Evolutionary conservation across 2,888 invertebrate genomes (phyloP).

Genomic region (Byasa hedistus): DNA sequence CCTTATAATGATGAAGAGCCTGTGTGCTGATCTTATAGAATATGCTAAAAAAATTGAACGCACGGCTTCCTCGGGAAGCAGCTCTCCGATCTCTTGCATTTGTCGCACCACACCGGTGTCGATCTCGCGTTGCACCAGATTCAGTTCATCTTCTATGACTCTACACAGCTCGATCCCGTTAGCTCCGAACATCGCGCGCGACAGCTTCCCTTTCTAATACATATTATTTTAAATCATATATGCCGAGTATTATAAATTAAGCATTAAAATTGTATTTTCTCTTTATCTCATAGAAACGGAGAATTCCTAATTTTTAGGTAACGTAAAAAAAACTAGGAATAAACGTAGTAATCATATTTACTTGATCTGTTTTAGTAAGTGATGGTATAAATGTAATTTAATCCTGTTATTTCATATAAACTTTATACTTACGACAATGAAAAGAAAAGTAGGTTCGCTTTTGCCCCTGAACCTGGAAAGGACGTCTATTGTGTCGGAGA

Average conservation of each 20-base stretch:
- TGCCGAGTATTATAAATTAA: too few species aligned
- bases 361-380: too few species aligned
- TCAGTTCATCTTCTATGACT: conserved; percentile 62
- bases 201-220: conserved; percentile 51
- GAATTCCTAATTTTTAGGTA: too few species aligned
- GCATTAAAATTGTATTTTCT: too few species aligned
- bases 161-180: conserved; percentile 67
- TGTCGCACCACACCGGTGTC: conserved; percentile 44
- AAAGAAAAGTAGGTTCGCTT: conserved; percentile 86
- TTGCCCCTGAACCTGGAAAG: conserved; percentile 81
- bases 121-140: conserved; percentile 40
- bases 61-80: conserved; percentile 74
- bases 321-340: too few species aligned
- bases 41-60: conserved; percentile 22
- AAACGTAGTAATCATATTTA: too few species aligned
- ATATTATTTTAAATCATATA: neutral
- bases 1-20: neutral
- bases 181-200: conserved; percentile 77
- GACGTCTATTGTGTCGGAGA: conserved; percentile 78
- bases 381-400: too few species aligned
- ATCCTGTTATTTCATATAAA: too few species aligned
- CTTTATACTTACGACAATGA: conserved; percentile 69
- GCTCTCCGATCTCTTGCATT: conserved; percentile 54
- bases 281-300: too few species aligned
- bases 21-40: neutral